Evolutionary conservation across 2,797 vertebrate genomes (phyloP), one percentile per base, ranked within the genome.

Genomic region (Sebastes vulpes): DNA sequence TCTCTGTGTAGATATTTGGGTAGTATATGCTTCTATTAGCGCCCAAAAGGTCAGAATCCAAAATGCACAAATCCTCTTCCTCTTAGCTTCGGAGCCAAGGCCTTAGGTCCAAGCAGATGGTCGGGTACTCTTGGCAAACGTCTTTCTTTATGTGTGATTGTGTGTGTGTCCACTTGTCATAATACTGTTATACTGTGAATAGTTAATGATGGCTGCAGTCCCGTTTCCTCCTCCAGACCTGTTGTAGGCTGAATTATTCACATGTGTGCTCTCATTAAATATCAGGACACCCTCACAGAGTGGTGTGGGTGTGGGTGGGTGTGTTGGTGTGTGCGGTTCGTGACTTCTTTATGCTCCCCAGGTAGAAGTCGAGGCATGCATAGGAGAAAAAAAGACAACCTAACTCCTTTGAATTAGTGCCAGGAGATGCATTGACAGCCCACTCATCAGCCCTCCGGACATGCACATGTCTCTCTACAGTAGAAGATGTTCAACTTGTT

Each of bases 221-320:
- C 81, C 57, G 66, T 48, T 72, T 65, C 57, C 32, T 84, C 89
- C 88, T 90, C 61, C 66, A 80, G 87, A 77, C 75, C 72, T 79
- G 72, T 81, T 86, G 81, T 87, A 72, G 83, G 67, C 84, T 95
- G 86, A 95, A 95, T 94, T 91, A 96, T 96, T 96, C 91, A 95
- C 84, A 85, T 48, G 16, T 48, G 0, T 76, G 84, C 59, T 89
- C 89, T 93, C 81, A 93, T 91, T 93, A 93, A 89, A 94, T 91
- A 88, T 75, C 87, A 87, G 69, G 83, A 91, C 88, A 87, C 75
- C 72, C 78, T 77, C 54, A 46, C 71, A 72, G 52, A 65, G 56
- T 7, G 31, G 61, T 6, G 80, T 78, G 80, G 64, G 77, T 74
- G 75, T 78, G 80, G 64, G 77, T 74, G 75, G 3, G 73, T 68